phyloP scores from a whole-genome alignment of 2,888 invertebrate species.

The Caenorhabditis sp. region DNA sequence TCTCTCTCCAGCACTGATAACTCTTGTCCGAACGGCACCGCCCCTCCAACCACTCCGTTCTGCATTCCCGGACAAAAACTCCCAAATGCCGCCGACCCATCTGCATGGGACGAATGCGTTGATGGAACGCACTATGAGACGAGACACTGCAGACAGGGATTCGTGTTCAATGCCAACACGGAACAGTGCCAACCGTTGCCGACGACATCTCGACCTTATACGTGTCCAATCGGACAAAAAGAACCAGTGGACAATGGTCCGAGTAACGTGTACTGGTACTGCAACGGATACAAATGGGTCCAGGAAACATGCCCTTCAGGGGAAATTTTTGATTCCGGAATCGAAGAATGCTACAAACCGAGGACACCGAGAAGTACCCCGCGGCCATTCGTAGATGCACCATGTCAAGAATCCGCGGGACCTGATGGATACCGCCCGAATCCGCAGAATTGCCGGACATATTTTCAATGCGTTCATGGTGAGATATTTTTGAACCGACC shows the following conservation, averaged over 20 bases:
- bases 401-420: slow-evolving; percentile 24
- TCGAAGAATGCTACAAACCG: no score
- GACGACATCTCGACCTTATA: no score
- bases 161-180: not conserved
- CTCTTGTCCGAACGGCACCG: not conserved
- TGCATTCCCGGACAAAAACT: slow-evolving; percentile 3
- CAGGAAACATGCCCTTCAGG: no score
- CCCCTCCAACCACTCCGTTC: not conserved
- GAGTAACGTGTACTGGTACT: no score
- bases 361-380: no score
- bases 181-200: not conserved
- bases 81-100: not conserved
- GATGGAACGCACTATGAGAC: slow-evolving; percentile 12
- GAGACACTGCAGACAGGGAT: not conserved
- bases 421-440: slow-evolving; percentile 15
- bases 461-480: slow-evolving; percentile 28
- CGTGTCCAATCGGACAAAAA: no score
- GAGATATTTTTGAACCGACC: not conserved
- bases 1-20: not conserved
- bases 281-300: no score
- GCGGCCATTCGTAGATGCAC: not conserved
- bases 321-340: no score
- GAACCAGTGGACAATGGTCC: no score
- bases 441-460: slow-evolving; percentile 6
- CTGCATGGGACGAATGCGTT: not conserved